Evolutionary conservation across 2,797 vertebrate genomes (phyloP), one percentile per base, ranked within the genome.

Genomic region (Alectoris magna): DNA sequence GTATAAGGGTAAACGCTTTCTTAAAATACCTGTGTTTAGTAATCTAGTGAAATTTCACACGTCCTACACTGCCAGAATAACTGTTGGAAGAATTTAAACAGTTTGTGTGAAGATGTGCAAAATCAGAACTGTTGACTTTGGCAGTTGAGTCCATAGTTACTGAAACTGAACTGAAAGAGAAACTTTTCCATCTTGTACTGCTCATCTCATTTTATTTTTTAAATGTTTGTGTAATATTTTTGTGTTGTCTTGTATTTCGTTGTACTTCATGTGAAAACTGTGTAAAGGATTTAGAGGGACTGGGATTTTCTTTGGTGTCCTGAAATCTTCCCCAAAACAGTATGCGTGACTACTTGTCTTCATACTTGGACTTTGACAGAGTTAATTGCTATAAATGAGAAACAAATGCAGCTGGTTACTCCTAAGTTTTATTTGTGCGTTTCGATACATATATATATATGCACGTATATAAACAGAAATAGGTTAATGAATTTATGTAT

Each of bases 21-120:
- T 62, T 83, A 68, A 91, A 95, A 91, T 68, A 75, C 10, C 9
- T 4, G 0, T 29, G 10, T 63, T 90, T 48, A 72, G 78, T 49
- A 90, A 84, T 66, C 49, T 51, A 85, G 69, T 80, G 34, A 83
- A 85, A 74, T 78, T 80, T 89, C 78, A 59, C 70, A 80, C 78
- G 48, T 91, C 78, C 84, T 82, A 74, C 48, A 3, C 41, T 64
- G 79, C 38, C 71, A 72, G 68, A 90, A 11, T 43, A 85, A 79
- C 72, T 62, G 74, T 66, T 95, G 84, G 48, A 88, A 55, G 78
- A 71, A 58, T 79, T 84, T 36, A 41, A 72, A 59, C 49, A 43
- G 29, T 86, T 87, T 62, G 14, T 70, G 11, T 53, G 64, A 72
- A 79, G 31, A 64, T 77, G 43, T 46, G 72, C 69, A 44, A 71